Base-by-base conservation (phyloP, 2,888 invertebrate species). In the Aelia acuminata region DNA sequence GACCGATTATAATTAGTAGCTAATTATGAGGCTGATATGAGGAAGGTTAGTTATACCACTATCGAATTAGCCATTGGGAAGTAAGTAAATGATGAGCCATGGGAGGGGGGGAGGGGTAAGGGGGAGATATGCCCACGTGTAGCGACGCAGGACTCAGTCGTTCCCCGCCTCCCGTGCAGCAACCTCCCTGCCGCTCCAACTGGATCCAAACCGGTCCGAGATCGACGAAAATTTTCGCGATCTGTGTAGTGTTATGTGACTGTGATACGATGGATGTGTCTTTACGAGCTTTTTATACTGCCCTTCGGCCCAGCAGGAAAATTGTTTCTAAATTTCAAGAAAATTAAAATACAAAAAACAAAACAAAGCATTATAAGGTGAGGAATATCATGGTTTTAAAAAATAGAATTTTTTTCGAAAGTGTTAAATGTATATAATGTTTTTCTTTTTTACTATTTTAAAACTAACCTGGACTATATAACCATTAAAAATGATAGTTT, bases 31-130 rank as follows among this genome's bases (percentile, higher is more conserved):
- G 5, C 31, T 0, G 5, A 63, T 31, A 63, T 3, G 0, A 11
- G 80, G 43, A 26, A 22, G 39, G 39, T 22, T 80, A 80, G 80
- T 80, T 39, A 75, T 35, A 7, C 18, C 7, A 3, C 35, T 39
- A 80, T 80, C 43, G 43, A 80, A 80, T 80, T 80, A 80, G n/a
- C 22, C 22, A 80, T 80, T 43, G 43, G 31, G 80, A 43, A 80
- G 80, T 80, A 80, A 80, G 80, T 80, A 80, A 80, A 80, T 43
- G 80, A 80, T 80, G 39, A 80, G n/a, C n/a, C n/a, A n/a, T n/a
- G n/a, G 80, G 22, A 8, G 22, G 43, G 80, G n/a, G 22, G 43
- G 43, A 4, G 43, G 43, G 43, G 80, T 22, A 3, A 13, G 80
- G 39, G 80, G 80, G 80, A 35, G 63, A 26, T 10, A 15, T 39